A percentile compares a stretch with the other conserved stretches of the same genome.
phyloP scores from a whole-genome alignment of 2,797 vertebrate genomes.

The Anabacerthia variegaticeps region DNA sequence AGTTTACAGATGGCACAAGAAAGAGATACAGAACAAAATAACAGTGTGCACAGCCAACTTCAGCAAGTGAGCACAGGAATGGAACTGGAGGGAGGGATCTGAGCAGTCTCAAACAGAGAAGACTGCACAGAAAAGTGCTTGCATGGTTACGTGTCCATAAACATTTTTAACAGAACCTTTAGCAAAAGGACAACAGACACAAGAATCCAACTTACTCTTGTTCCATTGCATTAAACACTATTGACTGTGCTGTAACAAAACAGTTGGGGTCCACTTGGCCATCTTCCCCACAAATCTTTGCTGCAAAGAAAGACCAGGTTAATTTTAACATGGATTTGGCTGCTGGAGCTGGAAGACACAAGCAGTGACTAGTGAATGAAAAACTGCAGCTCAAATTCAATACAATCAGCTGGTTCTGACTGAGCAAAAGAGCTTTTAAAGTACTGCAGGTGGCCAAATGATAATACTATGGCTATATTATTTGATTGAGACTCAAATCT shows the following conservation, averaged over 20 bases:
- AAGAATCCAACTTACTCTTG: constrained; percentile 87
- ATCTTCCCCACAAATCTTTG: constrained; percentile 97
- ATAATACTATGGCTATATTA: neutral
- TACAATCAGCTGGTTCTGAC: neutral
- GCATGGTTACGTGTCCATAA: neutral
- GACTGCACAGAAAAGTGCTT: neutral
- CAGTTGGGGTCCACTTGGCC: constrained; percentile 98
- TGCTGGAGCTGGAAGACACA: neutral
- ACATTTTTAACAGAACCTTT: neutral
- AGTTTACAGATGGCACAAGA: neutral
- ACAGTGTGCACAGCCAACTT: neutral
- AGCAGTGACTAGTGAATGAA: neutral
- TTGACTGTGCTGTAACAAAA: constrained; percentile 91
- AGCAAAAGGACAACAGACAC: neutral
- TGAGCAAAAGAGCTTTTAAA: neutral
- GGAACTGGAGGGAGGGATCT: neutral
- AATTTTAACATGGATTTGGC: neutral
- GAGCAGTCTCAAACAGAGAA: neutral
- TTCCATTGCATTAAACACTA: constrained; percentile 90
- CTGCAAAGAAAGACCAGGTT: constrained; percentile 75
- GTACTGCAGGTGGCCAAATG: neutral
- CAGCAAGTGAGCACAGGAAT: neutral
- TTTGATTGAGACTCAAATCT: neutral
- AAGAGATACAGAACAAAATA: neutral
- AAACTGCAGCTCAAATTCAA: neutral